A percentile compares a stretch with the other conserved stretches of the same genome.
Evolutionary conservation across 2,113 vertebrate genomes (phyloP).

Genomic region (Daboia siamensis): DNA sequence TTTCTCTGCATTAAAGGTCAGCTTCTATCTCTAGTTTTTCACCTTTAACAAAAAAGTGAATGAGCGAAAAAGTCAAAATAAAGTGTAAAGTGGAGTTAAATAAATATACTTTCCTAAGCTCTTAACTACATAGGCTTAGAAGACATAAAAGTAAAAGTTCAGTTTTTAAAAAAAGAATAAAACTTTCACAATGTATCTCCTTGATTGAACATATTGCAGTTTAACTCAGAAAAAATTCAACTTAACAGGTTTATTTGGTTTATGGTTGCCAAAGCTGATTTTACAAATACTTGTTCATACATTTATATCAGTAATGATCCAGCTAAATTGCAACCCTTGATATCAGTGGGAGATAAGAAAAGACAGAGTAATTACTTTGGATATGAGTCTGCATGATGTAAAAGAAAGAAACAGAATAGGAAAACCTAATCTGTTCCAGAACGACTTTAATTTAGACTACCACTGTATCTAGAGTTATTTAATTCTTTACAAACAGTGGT

Average conservation of each 20-base stretch:
- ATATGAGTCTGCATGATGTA: not conserved
- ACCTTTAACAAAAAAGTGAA: not conserved
- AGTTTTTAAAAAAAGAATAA: not conserved
- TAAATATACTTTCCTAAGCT: not conserved
- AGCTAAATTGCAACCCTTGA: not conserved
- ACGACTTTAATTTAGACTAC: not conserved
- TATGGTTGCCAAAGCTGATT: not conserved
- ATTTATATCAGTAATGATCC: not conserved
- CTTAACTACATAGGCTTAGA: not conserved
- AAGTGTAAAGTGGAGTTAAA: not conserved
- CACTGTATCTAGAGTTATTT: not conserved
- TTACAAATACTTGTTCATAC: not conserved
- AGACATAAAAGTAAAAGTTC: not conserved
- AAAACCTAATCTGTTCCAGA: not conserved
- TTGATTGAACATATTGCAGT: not conserved
- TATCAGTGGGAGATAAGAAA: not conserved
- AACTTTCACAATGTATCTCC: not conserved
- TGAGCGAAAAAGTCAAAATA: not conserved
- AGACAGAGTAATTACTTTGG: not conserved
- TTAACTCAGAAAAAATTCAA: not conserved
- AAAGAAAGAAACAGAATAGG: too few species aligned
- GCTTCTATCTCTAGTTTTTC: constrained; percentile 10
- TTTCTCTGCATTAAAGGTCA: constrained; percentile 14
- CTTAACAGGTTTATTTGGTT: not conserved
- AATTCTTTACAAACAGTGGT: not conserved